These are phyloP conservation scores for Plutella xylostella DNA, from an alignment of 2,888 invertebrate genomes.

Conservation along the genomic window DNA sequence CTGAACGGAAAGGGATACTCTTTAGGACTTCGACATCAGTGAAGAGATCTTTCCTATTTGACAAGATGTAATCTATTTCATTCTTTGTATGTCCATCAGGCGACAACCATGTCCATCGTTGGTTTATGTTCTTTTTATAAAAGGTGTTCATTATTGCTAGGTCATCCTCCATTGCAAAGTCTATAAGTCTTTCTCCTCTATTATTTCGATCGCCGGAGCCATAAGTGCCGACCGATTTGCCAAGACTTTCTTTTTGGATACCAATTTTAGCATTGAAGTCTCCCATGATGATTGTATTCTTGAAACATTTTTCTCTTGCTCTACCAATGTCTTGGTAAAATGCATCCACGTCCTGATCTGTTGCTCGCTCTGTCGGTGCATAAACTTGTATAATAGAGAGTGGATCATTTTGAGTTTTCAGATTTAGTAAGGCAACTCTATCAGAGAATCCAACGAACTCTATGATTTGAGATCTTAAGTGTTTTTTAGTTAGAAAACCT, in stretches of 20 bases:
- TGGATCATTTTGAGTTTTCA: neutral
- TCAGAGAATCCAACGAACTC: neutral
- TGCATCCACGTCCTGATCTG: neutral
- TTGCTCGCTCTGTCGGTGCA: neutral
- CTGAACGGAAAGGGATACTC: neutral
- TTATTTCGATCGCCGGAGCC: neutral
- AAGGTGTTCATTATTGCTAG: neutral
- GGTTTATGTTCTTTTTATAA: neutral
- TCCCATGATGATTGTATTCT: neutral
- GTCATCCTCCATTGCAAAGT: neutral
- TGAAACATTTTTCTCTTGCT: neutral
- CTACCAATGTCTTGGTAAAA: neutral
- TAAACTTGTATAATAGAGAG: neutral
- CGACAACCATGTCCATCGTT: neutral
- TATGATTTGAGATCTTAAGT: neutral
- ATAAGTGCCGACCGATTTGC: neutral
- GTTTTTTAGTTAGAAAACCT: neutral
- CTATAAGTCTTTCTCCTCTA: neutral
- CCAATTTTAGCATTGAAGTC: neutral
- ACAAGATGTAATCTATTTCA: neutral
- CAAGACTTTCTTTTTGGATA: neutral
- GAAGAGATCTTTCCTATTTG: neutral
- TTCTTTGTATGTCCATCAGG: neutral
- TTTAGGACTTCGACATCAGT: neutral
- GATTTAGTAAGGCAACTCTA: neutral